Evolutionary conservation across 2,113 vertebrate species (phyloP).

Genomic region (Globicephala melas): DNA sequence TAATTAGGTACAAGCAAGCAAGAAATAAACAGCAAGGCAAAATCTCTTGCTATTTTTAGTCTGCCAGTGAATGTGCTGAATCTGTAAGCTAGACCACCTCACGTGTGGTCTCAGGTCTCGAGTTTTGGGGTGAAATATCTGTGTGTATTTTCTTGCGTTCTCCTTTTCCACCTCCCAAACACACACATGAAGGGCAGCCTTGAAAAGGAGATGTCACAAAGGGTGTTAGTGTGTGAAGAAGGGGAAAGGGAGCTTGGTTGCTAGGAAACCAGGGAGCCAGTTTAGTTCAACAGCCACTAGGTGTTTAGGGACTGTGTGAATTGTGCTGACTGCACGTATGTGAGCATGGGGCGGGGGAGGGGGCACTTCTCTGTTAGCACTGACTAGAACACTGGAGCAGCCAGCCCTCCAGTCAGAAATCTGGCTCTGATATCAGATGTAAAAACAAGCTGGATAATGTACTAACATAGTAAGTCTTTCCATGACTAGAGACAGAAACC

Average conservation of each 20-base stretch:
- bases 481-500: not conserved
- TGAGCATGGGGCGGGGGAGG: not conserved
- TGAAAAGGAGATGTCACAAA: not conserved
- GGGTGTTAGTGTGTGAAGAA: not conserved
- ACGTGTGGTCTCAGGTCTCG: not conserved
- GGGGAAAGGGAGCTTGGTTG: not conserved
- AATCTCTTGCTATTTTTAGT: not conserved
- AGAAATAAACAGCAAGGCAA: not conserved
- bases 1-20: not conserved
- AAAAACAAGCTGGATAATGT: not conserved
- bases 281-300: not conserved
- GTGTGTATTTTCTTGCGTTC: not conserved
- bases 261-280: constrained; percentile 6
- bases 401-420: not conserved
- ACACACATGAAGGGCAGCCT: not conserved
- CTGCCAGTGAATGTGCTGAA: not conserved
- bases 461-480: not conserved
- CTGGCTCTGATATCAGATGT: not conserved
- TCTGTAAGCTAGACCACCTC: not conserved
- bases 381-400: not conserved
- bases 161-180: not conserved
- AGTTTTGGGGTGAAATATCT: not conserved
- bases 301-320: not conserved
- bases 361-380: not conserved
- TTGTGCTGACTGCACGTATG: not conserved